Percentiles rank a stretch among this genome's conserved stretches.
Evolutionary conservation across 1,140 invertebrate genomes (phyloP).

Genomic region (Centruroides sculpturatus): DNA sequence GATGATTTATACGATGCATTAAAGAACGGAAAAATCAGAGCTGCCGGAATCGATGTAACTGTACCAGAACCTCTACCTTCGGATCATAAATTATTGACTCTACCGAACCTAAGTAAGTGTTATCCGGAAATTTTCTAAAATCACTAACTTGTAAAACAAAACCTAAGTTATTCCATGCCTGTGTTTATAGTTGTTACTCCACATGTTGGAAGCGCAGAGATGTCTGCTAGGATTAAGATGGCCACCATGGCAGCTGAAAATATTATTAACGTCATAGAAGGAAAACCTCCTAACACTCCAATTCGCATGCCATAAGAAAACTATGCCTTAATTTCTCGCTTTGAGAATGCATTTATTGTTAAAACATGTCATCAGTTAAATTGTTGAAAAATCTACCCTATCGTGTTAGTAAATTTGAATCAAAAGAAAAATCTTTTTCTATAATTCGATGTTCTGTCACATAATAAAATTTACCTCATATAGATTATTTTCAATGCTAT

Average conservation of each 20-base stretch:
- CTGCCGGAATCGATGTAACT: slow-evolving; percentile 83
- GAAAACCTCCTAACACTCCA: slow-evolving; percentile 33
- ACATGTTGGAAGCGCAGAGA: slow-evolving; percentile 84
- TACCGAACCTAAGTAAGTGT: slow-evolving; percentile 59
- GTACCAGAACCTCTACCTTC: slow-evolving; percentile 80
- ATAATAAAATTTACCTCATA: too few species aligned
- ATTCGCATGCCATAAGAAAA: neutral
- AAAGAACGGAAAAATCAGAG: slow-evolving; percentile 51
- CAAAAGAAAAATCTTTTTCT: too few species aligned
- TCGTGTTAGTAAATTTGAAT: too few species aligned
- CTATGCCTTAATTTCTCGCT: too few species aligned
- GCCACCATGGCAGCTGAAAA: slow-evolving; percentile 65
- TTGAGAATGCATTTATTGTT: too few species aligned
- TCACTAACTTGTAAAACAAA: neutral
- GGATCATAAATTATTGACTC: slow-evolving; percentile 55
- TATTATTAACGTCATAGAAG: slow-evolving; percentile 60
- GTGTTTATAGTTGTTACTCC: slow-evolving; percentile 64
- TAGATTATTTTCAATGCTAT: too few species aligned
- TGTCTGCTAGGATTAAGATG: slow-evolving; percentile 65
- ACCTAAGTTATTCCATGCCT: neutral
- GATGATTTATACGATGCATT: slow-evolving; percentile 60
- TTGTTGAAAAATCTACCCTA: too few species aligned
- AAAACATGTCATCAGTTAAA: too few species aligned
- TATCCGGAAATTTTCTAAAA: neutral
- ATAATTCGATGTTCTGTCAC: too few species aligned